phyloP scores from a whole-genome alignment of 2,113 vertebrate genomes.

The Chauna torquata region DNA sequence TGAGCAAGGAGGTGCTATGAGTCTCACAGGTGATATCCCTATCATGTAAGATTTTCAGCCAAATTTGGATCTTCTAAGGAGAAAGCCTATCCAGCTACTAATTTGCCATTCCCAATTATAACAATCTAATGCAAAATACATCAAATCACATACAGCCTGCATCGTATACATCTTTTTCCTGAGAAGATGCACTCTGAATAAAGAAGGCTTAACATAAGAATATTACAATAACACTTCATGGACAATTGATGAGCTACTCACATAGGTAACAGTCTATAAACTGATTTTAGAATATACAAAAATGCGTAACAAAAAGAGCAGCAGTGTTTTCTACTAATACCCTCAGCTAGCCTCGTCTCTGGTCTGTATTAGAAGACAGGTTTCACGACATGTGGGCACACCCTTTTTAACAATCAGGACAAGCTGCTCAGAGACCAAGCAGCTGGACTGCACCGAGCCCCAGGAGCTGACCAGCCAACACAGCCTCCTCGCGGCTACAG shows the following conservation, averaged over 20 bases:
- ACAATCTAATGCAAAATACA: neutral
- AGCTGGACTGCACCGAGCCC: neutral
- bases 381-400: neutral
- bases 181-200: neutral
- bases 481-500: neutral
- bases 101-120: neutral
- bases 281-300: neutral
- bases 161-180: neutral
- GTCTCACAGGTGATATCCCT: neutral
- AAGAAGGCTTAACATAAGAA: neutral
- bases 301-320: neutral
- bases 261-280: neutral
- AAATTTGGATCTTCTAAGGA: neutral
- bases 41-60: neutral
- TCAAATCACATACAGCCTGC: neutral
- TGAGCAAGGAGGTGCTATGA: neutral
- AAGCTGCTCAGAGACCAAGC: neutral
- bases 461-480: neutral
- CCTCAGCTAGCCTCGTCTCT: neutral
- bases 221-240: neutral
- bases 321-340: neutral
- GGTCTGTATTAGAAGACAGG: neutral
- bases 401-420: neutral
- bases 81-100: neutral
- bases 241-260: neutral